These are phyloP conservation scores for Artemia sp. DNA, from an alignment of 2,888 invertebrate species.

Conservation along the genomic window DNA sequence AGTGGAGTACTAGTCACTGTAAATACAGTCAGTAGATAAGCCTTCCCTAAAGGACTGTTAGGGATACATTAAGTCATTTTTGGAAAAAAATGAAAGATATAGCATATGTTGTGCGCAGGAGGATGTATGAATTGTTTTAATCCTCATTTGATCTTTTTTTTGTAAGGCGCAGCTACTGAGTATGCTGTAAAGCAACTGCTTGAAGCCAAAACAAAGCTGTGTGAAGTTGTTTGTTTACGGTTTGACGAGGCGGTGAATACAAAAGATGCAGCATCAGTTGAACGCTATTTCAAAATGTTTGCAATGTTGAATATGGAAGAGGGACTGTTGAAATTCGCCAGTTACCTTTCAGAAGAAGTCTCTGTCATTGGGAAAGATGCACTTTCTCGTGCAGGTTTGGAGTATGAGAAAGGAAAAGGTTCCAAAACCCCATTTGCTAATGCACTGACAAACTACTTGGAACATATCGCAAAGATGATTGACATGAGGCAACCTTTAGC, in stretches of 20 bases:
- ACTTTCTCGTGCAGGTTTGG: not conserved
- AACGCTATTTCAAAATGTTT: constrained; percentile 90
- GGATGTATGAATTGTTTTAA: too few species aligned
- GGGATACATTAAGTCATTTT: too few species aligned
- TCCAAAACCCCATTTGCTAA: constrained; percentile 50
- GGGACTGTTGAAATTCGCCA: constrained; percentile 70
- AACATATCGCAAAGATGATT: constrained; percentile 62
- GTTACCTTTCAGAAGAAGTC: constrained; percentile 44
- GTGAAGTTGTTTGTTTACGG: constrained; percentile 50
- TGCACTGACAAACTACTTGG: constrained; percentile 62
- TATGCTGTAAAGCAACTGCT: constrained; percentile 40
- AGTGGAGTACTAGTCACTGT: too few species aligned
- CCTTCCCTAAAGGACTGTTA: too few species aligned
- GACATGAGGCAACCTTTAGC: constrained; percentile 76
- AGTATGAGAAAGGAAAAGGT: not conserved
- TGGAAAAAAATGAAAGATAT: too few species aligned
- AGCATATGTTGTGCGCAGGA: too few species aligned
- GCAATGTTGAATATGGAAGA: constrained; percentile 78
- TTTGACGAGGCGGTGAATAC: constrained; percentile 79
- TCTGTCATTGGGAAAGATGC: constrained; percentile 16
- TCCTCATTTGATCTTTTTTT: constrained; percentile 22
- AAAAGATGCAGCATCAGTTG: constrained; percentile 74
- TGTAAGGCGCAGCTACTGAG: constrained; percentile 34
- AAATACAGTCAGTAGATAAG: too few species aligned
- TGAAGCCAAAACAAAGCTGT: constrained; percentile 53